Evolutionary conservation across 2,113 vertebrate genomes (phyloP).

Genomic region (Hydrochoerus hydrochaeris): DNA sequence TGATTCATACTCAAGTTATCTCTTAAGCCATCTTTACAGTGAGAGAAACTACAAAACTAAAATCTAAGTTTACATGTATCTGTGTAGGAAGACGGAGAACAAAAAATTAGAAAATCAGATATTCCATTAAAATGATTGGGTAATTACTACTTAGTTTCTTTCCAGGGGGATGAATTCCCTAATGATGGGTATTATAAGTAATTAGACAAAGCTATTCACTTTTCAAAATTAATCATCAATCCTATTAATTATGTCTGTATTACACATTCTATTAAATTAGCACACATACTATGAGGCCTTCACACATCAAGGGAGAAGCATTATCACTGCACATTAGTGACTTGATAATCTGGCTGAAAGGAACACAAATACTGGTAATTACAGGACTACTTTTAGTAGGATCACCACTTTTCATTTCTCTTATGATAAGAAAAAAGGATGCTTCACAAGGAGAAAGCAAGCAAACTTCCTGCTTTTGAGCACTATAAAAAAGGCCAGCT

Average conservation of each 20-base stretch:
- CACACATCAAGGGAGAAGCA: constrained; percentile 69
- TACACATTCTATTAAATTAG: constrained; percentile 75
- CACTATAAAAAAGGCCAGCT: background rate
- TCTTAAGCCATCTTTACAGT: background rate
- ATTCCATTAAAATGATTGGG: constrained; percentile 69
- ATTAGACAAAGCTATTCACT: constrained; percentile 80
- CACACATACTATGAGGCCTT: constrained; percentile 69
- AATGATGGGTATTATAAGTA: constrained; percentile 74
- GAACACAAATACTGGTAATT: constrained; percentile 63
- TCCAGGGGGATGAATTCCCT: constrained; percentile 71
- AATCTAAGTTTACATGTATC: constrained; percentile 48
- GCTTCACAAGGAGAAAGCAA: background rate
- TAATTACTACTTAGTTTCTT: constrained; percentile 74
- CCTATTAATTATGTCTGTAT: constrained; percentile 77
- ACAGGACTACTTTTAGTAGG: constrained; percentile 38
- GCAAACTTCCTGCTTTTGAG: background rate
- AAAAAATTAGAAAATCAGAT: constrained; percentile 64
- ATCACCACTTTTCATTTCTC: constrained; percentile 25
- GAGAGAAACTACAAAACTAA: constrained; percentile 45
- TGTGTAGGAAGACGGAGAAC: constrained; percentile 39
- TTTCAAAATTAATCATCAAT: constrained; percentile 79
- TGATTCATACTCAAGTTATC: background rate
- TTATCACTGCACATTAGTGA: constrained; percentile 55
- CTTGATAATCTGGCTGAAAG: constrained; percentile 62
- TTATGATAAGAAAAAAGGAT: background rate